Evolutionary conservation across 2,113 vertebrate genomes (phyloP).

Genomic region (Turdus rufiventris): DNA sequence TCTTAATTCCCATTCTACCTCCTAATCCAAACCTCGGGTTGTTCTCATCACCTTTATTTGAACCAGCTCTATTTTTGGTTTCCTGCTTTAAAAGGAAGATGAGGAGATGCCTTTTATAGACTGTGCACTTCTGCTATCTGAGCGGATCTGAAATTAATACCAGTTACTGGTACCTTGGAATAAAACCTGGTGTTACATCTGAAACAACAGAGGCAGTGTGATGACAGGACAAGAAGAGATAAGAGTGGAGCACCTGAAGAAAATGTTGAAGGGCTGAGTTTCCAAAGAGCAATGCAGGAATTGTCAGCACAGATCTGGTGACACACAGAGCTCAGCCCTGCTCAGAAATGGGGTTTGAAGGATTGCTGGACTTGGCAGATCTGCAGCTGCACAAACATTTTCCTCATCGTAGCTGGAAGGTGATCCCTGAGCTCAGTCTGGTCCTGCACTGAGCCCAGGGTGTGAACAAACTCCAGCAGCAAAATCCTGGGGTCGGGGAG

Average conservation of each 20-base stretch:
- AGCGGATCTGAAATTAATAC: neutral
- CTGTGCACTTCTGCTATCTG: neutral
- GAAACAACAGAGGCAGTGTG: neutral
- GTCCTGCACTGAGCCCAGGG: neutral
- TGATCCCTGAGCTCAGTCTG: neutral
- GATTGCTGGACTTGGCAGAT: neutral
- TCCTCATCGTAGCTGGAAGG: fast-evolving
- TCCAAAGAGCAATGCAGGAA: neutral
- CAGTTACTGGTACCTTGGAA: neutral
- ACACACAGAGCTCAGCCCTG: neutral
- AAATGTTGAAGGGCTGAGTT: neutral
- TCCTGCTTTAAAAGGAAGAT: neutral
- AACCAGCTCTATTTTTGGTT: neutral
- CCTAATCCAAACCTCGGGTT: neutral
- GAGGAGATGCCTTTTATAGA: neutral
- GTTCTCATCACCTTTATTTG: neutral
- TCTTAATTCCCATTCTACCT: neutral
- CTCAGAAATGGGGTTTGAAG: neutral
- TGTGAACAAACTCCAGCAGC: neutral
- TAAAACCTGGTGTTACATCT: neutral
- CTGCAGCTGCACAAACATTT: neutral
- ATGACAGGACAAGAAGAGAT: neutral
- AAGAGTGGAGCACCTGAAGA: neutral
- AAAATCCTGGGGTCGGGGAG: neutral
- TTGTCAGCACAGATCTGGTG: neutral